phyloP scores from a whole-genome alignment of 37 sponge, comb jelly and placozoan species.

The Ephydatia muelleri region DNA sequence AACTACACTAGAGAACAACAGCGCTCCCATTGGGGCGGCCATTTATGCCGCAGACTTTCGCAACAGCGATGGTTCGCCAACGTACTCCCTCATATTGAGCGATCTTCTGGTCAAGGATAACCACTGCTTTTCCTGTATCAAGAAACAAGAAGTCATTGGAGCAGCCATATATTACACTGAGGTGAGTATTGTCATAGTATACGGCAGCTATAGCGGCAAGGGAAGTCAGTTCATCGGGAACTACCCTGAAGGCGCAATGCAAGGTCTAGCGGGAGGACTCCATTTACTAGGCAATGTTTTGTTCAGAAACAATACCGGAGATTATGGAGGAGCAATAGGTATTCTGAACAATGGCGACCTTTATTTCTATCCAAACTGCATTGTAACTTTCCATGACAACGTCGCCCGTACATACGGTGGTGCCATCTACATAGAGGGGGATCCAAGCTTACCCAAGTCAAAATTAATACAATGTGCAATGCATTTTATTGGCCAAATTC shows the following conservation, averaged over 20 bases:
- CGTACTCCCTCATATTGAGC: too few species aligned
- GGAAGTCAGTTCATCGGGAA: constrained; percentile 8
- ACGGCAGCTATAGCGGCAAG: not conserved
- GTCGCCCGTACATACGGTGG: constrained; percentile 13
- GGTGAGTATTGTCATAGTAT: too few species aligned
- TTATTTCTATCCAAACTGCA: not conserved
- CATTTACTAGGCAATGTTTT: constrained; percentile 13
- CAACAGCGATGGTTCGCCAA: too few species aligned
- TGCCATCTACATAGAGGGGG: constrained; percentile 32
- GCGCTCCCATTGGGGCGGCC: too few species aligned
- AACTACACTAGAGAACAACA: too few species aligned
- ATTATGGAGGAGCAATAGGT: constrained; percentile 31
- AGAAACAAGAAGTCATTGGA: too few species aligned
- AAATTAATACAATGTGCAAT: not conserved
- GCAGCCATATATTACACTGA: too few species aligned
- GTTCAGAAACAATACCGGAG: constrained; percentile 18
- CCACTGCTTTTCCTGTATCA: too few species aligned
- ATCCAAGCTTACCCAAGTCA: constrained; percentile 16
- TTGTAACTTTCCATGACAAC: constrained; percentile 5
- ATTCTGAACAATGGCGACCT: constrained; percentile 21
- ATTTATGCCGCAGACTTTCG: too few species aligned
- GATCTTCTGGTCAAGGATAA: too few species aligned
- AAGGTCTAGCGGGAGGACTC: not conserved
- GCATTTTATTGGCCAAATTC: not conserved
- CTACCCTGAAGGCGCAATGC: constrained; percentile 19